These are phyloP conservation scores for Florisuga fusca DNA, from an alignment of 2,797 vertebrate species.

Conservation along the genomic window DNA sequence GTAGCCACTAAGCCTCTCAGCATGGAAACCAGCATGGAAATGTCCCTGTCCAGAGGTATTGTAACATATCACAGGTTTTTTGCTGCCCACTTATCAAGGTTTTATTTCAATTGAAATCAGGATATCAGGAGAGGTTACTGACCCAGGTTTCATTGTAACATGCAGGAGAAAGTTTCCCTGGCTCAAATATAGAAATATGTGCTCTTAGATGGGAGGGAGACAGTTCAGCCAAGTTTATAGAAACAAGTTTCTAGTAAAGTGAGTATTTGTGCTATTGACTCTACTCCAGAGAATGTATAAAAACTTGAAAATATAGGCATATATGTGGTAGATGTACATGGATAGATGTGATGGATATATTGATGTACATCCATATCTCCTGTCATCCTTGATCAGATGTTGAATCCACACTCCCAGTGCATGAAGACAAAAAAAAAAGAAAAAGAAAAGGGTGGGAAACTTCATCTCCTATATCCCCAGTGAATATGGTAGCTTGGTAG, in stretches of 20 bases:
- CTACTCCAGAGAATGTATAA: background rate
- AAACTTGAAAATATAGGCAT: background rate
- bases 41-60: background rate
- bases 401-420: background rate
- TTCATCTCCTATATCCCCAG: background rate
- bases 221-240: background rate
- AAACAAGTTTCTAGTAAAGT: background rate
- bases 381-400: background rate
- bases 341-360: background rate
- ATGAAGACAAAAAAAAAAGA: background rate
- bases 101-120: background rate
- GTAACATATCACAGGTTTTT: background rate
- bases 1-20: background rate
- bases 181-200: background rate
- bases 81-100: background rate
- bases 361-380: background rate
- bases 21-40: background rate
- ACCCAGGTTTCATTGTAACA: background rate
- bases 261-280: background rate
- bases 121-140: background rate
- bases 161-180: background rate
- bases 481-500: background rate
- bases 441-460: background rate
- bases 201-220: background rate
- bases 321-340: background rate